Conservation (phyloP, 2,888 invertebrate species). For the Drosophila mimica region DNA sequence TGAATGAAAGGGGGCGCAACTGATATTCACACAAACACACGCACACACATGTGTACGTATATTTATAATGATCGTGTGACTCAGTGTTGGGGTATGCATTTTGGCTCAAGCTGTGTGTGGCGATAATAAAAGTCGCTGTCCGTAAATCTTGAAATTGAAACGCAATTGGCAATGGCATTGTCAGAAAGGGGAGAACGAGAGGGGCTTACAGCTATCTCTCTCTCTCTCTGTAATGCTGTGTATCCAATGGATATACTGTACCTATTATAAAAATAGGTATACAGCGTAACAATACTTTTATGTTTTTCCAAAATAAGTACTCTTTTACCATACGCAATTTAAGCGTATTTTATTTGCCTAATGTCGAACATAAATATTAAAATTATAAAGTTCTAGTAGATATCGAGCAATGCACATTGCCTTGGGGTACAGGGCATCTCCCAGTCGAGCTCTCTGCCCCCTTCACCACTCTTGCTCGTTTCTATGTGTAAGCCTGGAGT, state of each 20-base stretch:
- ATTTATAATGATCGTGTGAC: conserved; percentile 32
- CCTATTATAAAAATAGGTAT: not conserved
- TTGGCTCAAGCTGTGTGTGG: not conserved
- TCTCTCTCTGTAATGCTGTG: not conserved
- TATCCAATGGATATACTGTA: conserved; percentile 23
- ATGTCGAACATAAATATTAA: not conserved
- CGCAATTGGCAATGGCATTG: conserved; percentile 55
- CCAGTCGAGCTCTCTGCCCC: not conserved
- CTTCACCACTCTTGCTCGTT: not conserved
- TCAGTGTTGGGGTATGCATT: conserved; percentile 45
- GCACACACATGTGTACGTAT: not conserved
- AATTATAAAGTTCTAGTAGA: not conserved
- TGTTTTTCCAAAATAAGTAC: not conserved
- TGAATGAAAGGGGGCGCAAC: conserved; percentile 9
- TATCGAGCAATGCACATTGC: not conserved
- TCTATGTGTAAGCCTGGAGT: conserved; percentile 18
- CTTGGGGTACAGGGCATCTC: not conserved
- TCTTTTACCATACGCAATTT: not conserved
- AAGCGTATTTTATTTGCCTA: not conserved
- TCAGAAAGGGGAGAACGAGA: conserved; percentile 1
- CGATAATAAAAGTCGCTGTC: conserved; percentile 27
- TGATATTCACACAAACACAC: conserved; percentile 2
- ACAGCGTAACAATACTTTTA: not conserved
- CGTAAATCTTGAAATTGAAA: conserved; percentile 35
- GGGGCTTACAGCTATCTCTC: not conserved